Evolutionary conservation across 2,797 vertebrate genomes (phyloP), one percentile per base, ranked within the genome.

Genomic region (Pseudocheirus occidentalis): DNA sequence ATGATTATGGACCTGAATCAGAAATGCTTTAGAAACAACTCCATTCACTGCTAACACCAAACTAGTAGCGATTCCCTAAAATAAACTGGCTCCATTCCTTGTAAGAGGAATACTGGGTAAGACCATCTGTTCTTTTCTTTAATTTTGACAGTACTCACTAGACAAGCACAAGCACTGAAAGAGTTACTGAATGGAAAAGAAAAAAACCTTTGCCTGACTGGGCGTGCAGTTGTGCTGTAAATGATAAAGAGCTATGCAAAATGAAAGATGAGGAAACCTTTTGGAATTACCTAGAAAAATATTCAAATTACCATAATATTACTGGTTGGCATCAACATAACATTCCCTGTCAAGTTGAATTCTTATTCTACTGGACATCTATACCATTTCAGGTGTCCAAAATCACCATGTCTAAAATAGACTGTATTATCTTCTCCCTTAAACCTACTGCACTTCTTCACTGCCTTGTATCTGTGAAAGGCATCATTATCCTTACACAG

Each of bases 31-130:
- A 91, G 40, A 90, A 95, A 94, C 92, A 95, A 93, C 55, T 95
- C 94, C 91, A 96, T 96, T 97, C 93, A 97, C 59, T 96, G 94
- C 28, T 95, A 93, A 96, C 95, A 87, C 16, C 94, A 81, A 97
- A 95, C 90, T 93, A 14, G 66, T 95, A 54, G 53, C 66, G 94
- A 97, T 90, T 94, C 92, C 62, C 73, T 56, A 40, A 95, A 94
- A 94, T 91, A 93, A 95, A 96, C 91, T 96, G 59, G 93, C 50
- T 81, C 92, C 92, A 93, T 96, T 96, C 92, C 27, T n/a, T 93
- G 29, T 62, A 90, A 97, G 59, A 97, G 55, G 93, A 94, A 93
- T 87, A 96, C 92, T 90, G 95, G 94, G 94, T 73, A 95, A 90
- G 66, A 91, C 66, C 95, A 91, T 95, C 95, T 95, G 94, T 94